Percentiles rank a stretch among this genome's conserved stretches.
phyloP scores from a whole-genome alignment of 2,113 vertebrate species.

The Epinephelus cyanopodus region DNA sequence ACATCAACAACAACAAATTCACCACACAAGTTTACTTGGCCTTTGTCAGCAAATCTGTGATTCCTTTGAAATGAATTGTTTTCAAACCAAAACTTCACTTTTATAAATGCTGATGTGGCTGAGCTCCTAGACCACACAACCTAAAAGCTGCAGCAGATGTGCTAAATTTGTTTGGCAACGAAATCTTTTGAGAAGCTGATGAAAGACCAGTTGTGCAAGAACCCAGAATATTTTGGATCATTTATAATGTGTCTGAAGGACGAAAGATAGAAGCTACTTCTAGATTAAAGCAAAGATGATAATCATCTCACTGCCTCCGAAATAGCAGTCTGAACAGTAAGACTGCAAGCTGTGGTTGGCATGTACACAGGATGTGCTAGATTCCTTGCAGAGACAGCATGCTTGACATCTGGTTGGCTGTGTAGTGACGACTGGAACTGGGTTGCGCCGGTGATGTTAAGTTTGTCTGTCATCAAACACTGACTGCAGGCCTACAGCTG shows the following conservation, averaged over 20 bases:
- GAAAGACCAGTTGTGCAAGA: too few species aligned
- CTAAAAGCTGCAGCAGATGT: neutral
- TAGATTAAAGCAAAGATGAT: neutral
- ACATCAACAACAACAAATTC: neutral
- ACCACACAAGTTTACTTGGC: neutral
- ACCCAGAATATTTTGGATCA: neutral
- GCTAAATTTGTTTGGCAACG: neutral
- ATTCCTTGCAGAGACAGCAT: neutral
- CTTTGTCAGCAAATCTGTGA: neutral
- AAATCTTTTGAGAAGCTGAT: neutral
- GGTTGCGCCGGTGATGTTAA: neutral
- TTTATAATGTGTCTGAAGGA: neutral
- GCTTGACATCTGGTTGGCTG: slow-evolving; percentile 22
- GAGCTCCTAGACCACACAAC: neutral
- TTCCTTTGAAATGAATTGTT: neutral
- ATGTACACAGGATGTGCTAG: neutral
- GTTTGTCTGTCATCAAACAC: slow-evolving; percentile 5
- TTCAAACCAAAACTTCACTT: neutral
- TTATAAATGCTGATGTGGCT: neutral
- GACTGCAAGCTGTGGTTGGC: slow-evolving; percentile 1
- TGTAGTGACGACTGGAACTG: neutral
- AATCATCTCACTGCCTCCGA: neutral
- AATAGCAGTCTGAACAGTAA: neutral
- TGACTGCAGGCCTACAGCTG: neutral
- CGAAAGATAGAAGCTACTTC: neutral